Base-by-base conservation (phyloP, 2,797 vertebrate genomes). In the Oophaga sylvatica region DNA sequence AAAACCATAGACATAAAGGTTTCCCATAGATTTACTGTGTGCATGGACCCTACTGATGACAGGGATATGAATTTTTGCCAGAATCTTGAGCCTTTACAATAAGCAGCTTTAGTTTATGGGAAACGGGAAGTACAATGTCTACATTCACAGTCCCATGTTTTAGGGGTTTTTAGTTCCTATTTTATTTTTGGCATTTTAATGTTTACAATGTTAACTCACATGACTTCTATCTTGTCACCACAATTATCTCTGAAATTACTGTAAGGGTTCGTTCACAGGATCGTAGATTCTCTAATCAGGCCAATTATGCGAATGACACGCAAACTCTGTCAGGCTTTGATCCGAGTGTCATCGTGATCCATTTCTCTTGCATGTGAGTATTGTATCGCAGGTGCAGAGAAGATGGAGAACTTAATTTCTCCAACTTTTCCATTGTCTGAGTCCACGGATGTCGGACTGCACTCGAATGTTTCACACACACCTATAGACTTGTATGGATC, bases 221-320 rank as follows among this genome's bases (percentile, higher is more conserved):
- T 82, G 80, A 82, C 45, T 48, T 56, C 45, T 77, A 56, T 56
- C 75, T 1, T 6, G 17, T 53, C 17, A 82, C 80, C 62, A 82
- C 63, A 56, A 48, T n/a, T n/a, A 68, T 67, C n/a, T 68, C 62
- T 81, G 62, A 68, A 81, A 68, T 81, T 9, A 68, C 63, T 48
- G 17, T 63, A 81, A 26, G 26, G 26, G 26, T 26, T 26, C 26
- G 26, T 26, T 26, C 26, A 26, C 26, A 26, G 26, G 26, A 26
- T 26, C 26, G 26, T 26, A 26, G 26, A 26, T 26, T 26, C 26
- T 26, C 26, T 26, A 26, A 26, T 26, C 26, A 26, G 26, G 26
- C 26, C 26, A 26, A 26, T 26, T 26, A 26, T 26, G 26, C 26
- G 26, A 26, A 26, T 26, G 26, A 26, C 26, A 26, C 26, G 26